These are phyloP conservation scores for Drosophila paracracens DNA, from an alignment of 2,888 invertebrate species.

Conservation along the genomic window DNA sequence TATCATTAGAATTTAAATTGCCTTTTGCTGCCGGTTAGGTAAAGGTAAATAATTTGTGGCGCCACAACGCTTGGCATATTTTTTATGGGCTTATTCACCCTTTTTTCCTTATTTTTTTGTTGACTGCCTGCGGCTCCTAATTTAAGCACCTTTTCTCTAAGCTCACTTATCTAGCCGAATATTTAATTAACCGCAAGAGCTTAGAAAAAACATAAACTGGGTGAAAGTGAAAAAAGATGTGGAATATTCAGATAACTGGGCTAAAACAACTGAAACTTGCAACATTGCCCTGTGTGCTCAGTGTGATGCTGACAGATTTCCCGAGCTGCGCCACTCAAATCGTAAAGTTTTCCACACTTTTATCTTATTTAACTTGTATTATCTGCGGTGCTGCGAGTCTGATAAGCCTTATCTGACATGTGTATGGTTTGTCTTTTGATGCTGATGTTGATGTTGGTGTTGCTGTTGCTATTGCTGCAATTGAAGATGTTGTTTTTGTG, in stretches of 20 bases:
- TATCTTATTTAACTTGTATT: slow-evolving; percentile 73
- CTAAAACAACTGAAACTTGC: slow-evolving; percentile 53
- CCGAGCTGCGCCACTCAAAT: slow-evolving; percentile 17
- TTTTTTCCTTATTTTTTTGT: slow-evolving; percentile 24
- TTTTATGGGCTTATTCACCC: slow-evolving; percentile 72
- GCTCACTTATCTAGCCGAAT: slow-evolving; percentile 70
- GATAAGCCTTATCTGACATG: slow-evolving; percentile 73
- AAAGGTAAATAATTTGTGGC: slow-evolving; percentile 72
- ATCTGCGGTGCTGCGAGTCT: slow-evolving; percentile 57
- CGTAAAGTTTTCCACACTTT: slow-evolving; percentile 41
- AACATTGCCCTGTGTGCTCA: slow-evolving; percentile 24
- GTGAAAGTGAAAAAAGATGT: slow-evolving; percentile 39
- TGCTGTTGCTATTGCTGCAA: slow-evolving; percentile 14
- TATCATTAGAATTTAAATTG: slow-evolving; percentile 79
- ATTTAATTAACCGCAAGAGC: slow-evolving; percentile 76
- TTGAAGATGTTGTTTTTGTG: slow-evolving; percentile 17
- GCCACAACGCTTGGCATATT: slow-evolving; percentile 70
- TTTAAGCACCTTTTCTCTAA: slow-evolving; percentile 68
- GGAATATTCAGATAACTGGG: slow-evolving; percentile 57
- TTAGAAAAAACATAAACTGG: neutral
- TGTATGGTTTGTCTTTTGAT: slow-evolving; percentile 48
- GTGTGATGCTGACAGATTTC: slow-evolving; percentile 36
- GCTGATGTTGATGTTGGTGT: slow-evolving; percentile 34
- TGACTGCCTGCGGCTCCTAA: slow-evolving; percentile 39
- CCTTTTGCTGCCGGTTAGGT: slow-evolving; percentile 64